phyloP scores from a whole-genome alignment of 2,888 invertebrate species.

The Drosophila rubida region DNA sequence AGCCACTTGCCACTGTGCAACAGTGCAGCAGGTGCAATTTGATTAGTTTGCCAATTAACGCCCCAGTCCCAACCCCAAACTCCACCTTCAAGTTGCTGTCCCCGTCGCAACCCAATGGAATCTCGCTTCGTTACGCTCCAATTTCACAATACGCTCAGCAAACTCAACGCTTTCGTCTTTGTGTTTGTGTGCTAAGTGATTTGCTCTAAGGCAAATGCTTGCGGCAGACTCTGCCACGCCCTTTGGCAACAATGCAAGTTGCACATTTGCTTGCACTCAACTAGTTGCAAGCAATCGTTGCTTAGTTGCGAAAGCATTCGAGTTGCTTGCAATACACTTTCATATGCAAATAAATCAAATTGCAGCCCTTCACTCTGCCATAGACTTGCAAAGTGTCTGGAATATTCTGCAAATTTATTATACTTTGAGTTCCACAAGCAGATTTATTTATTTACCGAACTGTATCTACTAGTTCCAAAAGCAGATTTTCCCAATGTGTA shows the following conservation, averaged over 20 bases:
- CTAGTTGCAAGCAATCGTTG: not conserved
- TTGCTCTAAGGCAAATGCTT: constrained; percentile 45
- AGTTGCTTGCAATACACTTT: constrained; percentile 3
- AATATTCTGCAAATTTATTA: too few species aligned
- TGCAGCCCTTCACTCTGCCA: too few species aligned
- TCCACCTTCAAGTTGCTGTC: constrained; percentile 1
- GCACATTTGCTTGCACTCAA: constrained; percentile 18
- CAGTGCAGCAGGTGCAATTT: constrained; percentile 21
- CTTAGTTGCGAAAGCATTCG: not conserved
- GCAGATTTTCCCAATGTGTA: too few species aligned
- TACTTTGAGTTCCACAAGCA: too few species aligned
- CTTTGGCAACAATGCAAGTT: constrained; percentile 10
- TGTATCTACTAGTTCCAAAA: too few species aligned
- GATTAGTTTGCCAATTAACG: constrained; percentile 35
- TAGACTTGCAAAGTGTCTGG: too few species aligned
- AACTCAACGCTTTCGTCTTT: constrained; percentile 24
- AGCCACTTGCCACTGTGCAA: constrained; percentile 15
- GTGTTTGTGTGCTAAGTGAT: constrained; percentile 46
- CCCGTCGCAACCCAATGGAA: not conserved
- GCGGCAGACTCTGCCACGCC: constrained; percentile 43
- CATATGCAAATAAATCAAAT: not conserved
- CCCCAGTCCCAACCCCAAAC: constrained; percentile 1
- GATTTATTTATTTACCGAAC: too few species aligned
- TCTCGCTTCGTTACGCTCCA: constrained; percentile 32
- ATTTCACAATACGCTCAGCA: constrained; percentile 33